Conservation (phyloP, 2,113 vertebrate genomes). For the Actinemys pallida region DNA sequence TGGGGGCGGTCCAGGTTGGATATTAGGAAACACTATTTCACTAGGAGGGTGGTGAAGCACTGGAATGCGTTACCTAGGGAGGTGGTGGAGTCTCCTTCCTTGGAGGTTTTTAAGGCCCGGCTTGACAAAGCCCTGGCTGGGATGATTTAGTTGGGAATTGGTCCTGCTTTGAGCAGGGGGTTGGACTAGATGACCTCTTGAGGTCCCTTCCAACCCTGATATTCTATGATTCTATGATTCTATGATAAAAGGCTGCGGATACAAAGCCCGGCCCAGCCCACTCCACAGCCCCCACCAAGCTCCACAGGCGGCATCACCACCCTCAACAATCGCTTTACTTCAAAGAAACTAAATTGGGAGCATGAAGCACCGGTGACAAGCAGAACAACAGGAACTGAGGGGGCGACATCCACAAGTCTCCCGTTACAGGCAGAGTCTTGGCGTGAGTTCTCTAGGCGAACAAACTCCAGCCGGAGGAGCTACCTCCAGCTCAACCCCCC, state of each 20-base stretch:
- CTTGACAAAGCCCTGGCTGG: too few relatives aligned
- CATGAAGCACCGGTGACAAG: background rate
- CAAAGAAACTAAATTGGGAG: background rate
- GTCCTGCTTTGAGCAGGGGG: too few relatives aligned
- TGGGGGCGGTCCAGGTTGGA: too few relatives aligned
- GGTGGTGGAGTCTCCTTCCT: too few relatives aligned
- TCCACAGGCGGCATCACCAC: background rate
- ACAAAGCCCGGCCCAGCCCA: background rate
- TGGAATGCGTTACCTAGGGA: too few relatives aligned
- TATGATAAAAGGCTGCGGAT: background rate
- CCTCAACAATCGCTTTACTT: background rate
- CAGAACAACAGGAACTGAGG: constrained; percentile 28
- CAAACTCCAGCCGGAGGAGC: background rate
- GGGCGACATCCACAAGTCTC: background rate
- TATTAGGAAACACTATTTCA: too few relatives aligned
- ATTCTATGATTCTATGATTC: too few relatives aligned
- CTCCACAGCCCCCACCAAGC: background rate
- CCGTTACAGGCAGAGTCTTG: background rate
- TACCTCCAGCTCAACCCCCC: background rate
- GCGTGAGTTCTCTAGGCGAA: background rate
- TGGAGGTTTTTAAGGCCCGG: too few relatives aligned
- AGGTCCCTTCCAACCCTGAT: too few relatives aligned
- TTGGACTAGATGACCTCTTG: too few relatives aligned
- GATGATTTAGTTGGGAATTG: too few relatives aligned
- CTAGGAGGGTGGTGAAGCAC: too few relatives aligned